Evolutionary conservation across 2,113 vertebrate genomes (phyloP), one percentile per base, ranked within the genome.

Genomic region (Emydocephalus ijimae): DNA sequence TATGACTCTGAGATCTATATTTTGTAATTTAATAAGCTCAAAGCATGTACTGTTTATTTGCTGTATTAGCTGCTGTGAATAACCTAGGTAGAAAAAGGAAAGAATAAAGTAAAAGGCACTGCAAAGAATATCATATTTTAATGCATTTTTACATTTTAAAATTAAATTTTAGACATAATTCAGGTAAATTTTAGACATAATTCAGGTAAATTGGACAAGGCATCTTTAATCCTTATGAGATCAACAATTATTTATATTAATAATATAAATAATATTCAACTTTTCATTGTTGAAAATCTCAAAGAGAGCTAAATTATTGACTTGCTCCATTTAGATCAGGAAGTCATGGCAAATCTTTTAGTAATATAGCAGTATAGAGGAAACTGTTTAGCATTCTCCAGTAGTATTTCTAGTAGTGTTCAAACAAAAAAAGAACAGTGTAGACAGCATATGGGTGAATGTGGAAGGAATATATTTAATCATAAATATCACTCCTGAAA

Each of bases 21-120:
- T 97, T 97, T 98, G 97, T 97, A 97, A 98, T 98, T 98, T 97
- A 97, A 97, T 97, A 96, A 98, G 97, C 98, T 98, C 97, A 98
- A 98, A 98, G 98, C 94, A 4, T 97, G 95, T 94, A 92, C 96
- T 98, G 93, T 97, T 98, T 97, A 98, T 97, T 98, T 98, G 96
- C 96, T 97, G 94, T 90, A 88, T 95, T 96, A 94, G 95, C 39
- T 94, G 94, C 96, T 96, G 96, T 96, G 96, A 97, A 97, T 96
- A 97, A 97, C 95, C 96, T 93, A 93, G 95, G 96, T 96, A 94
- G 95, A 96, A 97, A 96, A 97, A 94, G 97, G 95, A 96, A 91
- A 94, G 56, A 48, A 95, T 92, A 96, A 43, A 1, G 74, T 43
- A 81, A 81, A 43, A 81, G 34, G 95, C 94, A 94, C 74, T 81